Evolutionary conservation across 2,797 vertebrate genomes (phyloP).

Genomic region (Rhinichthys osculus): DNA sequence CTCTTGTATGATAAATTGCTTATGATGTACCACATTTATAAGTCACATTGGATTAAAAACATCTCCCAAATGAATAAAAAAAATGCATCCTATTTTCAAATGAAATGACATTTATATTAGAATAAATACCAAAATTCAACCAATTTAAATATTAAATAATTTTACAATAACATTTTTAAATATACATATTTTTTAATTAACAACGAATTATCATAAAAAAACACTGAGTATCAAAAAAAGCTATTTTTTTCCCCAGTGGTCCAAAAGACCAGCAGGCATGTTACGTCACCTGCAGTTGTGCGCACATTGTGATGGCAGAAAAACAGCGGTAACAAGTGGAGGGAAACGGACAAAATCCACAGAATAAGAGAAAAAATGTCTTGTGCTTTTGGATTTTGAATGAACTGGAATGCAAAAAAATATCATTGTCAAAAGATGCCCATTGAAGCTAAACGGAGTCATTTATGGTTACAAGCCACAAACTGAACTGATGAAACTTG

Average conservation of each 20-base stretch:
- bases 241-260: accelerated
- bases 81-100: background rate
- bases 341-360: no score
- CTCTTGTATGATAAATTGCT: background rate
- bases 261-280: no score
- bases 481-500: no score
- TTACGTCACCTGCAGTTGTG: background rate
- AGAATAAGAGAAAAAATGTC: no score
- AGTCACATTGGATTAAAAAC: background rate
- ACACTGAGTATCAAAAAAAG: background rate
- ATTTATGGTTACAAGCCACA: no score
- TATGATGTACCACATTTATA: background rate
- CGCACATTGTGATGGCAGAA: background rate
- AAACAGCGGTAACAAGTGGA: background rate
- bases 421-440: no score
- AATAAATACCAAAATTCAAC: background rate
- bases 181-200: background rate
- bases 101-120: background rate
- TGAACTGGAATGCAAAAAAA: no score
- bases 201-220: background rate
- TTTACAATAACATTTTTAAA: background rate
- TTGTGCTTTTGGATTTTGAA: no score
- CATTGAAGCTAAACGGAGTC: no score
- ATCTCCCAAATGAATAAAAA: background rate
- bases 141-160: background rate